Evolutionary conservation across 92 coral and sea anemone genomes (phyloP), one percentile per base, ranked within the genome.

Genomic region (Zoanthus solanderi): DNA sequence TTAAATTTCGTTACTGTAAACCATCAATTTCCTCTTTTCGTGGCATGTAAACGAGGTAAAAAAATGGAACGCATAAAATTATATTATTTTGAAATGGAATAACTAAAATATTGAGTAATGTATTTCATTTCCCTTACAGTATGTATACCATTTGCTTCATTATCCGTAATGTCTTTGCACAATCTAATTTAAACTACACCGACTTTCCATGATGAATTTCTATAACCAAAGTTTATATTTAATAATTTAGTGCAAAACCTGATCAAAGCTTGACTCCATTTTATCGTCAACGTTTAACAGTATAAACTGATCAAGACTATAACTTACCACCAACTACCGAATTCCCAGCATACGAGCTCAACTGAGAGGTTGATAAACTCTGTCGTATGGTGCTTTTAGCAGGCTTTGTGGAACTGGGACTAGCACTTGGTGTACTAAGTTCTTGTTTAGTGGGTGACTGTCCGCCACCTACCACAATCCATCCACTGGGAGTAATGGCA

Each of bases 391-490:
- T 93, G 12, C 60, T 54, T 69, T 79, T 78, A 7, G 92, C 60
- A 15, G 83, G 89, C 87, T 94, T 94, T 61, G 87, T 61, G 18
- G 82, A 92, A 47, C 88, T 79, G 46, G 92, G 92, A 65, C 92
- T 88, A 10, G 87, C 76, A 17, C 92, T 68, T 13, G 90, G 96
- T 76, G 92, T 79, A 18, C 77, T 72, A 37, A 89, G 78, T 5
- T 91, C 93, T 68, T 82, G 53, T 52, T 81, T 91, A 73, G 92
- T 76, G 5, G 92, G 95, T 11, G 91, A 80, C 48, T 66, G 69
- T n/a, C 99, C 99, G 1, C 95, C 89, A 28, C 98, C 96, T 0
- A 96, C 94, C 48, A 96, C 98, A 47, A 96, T 96, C 99, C 99
- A 96, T 29, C 99, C 99, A 84, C 93, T 92, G n/a, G 99, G 84